Evolutionary conservation across 2,797 vertebrate genomes (phyloP).

Genomic region (Potorous gilbertii): DNA sequence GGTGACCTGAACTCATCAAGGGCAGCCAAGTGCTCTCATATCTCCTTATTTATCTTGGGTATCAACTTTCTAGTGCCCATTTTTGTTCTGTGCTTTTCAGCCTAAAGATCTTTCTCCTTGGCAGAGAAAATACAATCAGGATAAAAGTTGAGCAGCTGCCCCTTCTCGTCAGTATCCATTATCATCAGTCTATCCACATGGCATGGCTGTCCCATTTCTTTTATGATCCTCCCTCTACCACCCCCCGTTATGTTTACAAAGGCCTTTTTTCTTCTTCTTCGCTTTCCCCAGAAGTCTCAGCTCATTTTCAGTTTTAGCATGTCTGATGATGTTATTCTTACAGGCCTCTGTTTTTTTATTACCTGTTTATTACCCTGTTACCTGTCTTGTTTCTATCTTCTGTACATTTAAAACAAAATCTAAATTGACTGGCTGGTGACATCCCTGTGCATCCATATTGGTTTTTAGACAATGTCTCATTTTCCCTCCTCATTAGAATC

Average conservation of each 20-base stretch:
- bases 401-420: neutral
- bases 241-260: neutral
- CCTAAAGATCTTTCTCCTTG: neutral
- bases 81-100: neutral
- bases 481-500: neutral
- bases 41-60: neutral
- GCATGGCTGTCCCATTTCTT: neutral
- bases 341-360: neutral
- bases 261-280: neutral
- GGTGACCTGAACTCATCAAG: neutral
- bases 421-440: neutral
- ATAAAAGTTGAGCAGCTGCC: neutral
- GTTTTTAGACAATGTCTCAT: neutral
- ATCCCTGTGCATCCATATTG: neutral
- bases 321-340: neutral
- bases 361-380: no score
- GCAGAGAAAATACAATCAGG: neutral
- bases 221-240: neutral
- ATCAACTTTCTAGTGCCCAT: neutral
- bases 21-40: neutral
- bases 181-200: neutral
- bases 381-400: neutral
- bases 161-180: neutral
- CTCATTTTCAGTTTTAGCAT: neutral
- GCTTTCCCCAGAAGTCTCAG: neutral